Percentiles rank a stretch among this genome's conserved stretches.
Conservation (phyloP, 2,888 invertebrate species). For the Cataglyphis albicans region DNA sequence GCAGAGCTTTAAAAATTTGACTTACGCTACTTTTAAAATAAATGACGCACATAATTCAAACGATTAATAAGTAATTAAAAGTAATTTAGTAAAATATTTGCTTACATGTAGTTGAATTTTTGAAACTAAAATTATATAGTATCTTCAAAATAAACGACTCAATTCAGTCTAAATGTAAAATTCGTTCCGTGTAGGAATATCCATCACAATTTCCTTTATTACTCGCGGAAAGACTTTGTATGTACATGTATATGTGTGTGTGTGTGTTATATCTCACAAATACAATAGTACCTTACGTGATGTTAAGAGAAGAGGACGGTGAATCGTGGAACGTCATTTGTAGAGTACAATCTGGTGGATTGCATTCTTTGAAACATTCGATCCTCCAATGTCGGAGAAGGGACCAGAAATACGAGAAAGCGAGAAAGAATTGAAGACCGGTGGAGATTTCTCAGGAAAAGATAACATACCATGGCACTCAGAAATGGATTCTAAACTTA, state of each 20-base stretch:
- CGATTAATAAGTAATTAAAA: not conserved
- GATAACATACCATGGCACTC: slow-evolving; percentile 25
- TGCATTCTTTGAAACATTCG: slow-evolving; percentile 53
- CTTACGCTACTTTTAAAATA: not conserved
- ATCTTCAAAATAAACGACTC: not conserved
- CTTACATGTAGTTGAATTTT: not conserved
- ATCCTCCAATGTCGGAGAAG: slow-evolving; percentile 27
- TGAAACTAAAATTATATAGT: not conserved
- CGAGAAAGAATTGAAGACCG: slow-evolving; percentile 25
- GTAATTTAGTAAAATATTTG: not conserved
- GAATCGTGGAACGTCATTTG: slow-evolving; percentile 47
- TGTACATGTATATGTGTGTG: not conserved
- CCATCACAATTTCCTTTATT: slow-evolving; percentile 10
- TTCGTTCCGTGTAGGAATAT: not conserved
- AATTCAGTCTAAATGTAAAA: not conserved
- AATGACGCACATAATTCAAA: not conserved
- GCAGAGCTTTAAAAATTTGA: not conserved
- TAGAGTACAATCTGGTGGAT: slow-evolving; percentile 55
- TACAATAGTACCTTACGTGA: slow-evolving; percentile 27
- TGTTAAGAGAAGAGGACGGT: slow-evolving; percentile 8
- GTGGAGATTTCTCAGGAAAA: slow-evolving; percentile 22
- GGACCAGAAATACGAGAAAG: slow-evolving; percentile 38
- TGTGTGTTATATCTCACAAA: slow-evolving; percentile 8
- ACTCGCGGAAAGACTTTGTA: not conserved
- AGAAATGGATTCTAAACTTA: slow-evolving; percentile 22